Evolutionary conservation across 2,888 invertebrate species (phyloP).

Genomic region (Ganaspis brasiliensis): DNA sequence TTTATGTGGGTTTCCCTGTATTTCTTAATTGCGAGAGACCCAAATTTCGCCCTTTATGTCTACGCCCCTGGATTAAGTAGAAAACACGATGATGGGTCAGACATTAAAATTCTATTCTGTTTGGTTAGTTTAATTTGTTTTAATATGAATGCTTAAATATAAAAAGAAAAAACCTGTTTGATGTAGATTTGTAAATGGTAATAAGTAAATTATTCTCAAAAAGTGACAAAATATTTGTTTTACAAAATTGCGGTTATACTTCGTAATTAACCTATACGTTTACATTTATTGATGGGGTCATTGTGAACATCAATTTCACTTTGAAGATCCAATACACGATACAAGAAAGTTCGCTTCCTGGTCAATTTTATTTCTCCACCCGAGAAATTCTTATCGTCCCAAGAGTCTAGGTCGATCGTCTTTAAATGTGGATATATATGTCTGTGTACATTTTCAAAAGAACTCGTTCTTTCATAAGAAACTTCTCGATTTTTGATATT

Average conservation of each 20-base stretch:
- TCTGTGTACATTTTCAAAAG: not conserved
- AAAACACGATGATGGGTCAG: too few relatives aligned
- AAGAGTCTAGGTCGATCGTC: slow-evolving; percentile 15
- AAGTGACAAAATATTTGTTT: too few relatives aligned
- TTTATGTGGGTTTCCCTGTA: too few relatives aligned
- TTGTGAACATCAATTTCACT: slow-evolving; percentile 59
- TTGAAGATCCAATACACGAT: slow-evolving; percentile 10
- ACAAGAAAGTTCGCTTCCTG: not conserved
- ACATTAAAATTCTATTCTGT: too few relatives aligned
- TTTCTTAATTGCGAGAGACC: too few relatives aligned
- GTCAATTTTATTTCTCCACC: slow-evolving; percentile 15
- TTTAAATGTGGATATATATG: slow-evolving; percentile 10
- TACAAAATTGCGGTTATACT: not conserved
- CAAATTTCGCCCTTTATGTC: too few relatives aligned
- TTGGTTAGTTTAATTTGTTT: too few relatives aligned
- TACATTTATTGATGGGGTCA: slow-evolving; percentile 55
- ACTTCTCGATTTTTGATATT: not conserved
- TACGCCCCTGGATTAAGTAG: too few relatives aligned
- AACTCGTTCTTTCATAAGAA: not conserved
- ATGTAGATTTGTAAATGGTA: too few relatives aligned
- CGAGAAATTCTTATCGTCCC: slow-evolving; percentile 25
- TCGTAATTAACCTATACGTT: slow-evolving; percentile 62
- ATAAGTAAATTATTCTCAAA: too few relatives aligned
- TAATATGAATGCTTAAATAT: too few relatives aligned
- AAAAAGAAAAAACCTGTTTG: too few relatives aligned